Percentiles rank a stretch among this genome's conserved stretches.
Evolutionary conservation across 2,797 vertebrate genomes (phyloP).

Genomic region (Trachops cirrhosus): DNA sequence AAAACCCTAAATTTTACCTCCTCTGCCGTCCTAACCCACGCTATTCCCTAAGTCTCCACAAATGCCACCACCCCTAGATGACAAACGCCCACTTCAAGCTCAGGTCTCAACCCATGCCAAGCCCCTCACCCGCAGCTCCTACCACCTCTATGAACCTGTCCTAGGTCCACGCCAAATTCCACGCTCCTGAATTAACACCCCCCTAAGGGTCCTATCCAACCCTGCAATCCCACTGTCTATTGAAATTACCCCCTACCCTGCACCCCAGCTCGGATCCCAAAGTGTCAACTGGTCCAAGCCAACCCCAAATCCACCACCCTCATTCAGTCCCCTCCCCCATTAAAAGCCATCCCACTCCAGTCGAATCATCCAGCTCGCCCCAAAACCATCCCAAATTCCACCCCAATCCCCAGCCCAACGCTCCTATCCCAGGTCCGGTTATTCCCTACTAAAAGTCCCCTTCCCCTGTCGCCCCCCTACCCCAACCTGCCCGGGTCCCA

Average conservation of each 20-base stretch:
- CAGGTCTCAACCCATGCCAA: slow-evolving; percentile 46
- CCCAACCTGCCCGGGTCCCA: slow-evolving; percentile 45
- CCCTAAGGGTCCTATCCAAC: background rate
- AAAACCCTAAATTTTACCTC: slow-evolving; percentile 41
- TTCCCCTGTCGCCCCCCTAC: background rate
- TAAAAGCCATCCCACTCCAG: slow-evolving; percentile 49
- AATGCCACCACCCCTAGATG: slow-evolving; percentile 56
- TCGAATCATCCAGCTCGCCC: slow-evolving; percentile 36
- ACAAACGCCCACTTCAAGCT: slow-evolving; percentile 50
- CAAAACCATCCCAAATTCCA: slow-evolving; percentile 42
- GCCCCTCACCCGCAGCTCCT: background rate
- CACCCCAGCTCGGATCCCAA: slow-evolving; percentile 7
- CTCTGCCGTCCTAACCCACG: background rate
- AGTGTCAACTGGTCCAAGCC: slow-evolving; percentile 57
- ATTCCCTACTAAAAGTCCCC: slow-evolving; percentile 17
- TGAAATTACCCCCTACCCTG: background rate
- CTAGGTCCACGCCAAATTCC: slow-evolving; percentile 39
- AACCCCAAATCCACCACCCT: slow-evolving; percentile 52
- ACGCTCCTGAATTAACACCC: slow-evolving; percentile 31
- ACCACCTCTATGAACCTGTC: background rate
- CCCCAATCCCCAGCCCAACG: background rate
- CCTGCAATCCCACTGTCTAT: background rate
- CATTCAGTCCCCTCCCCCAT: slow-evolving; percentile 64
- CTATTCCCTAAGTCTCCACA: slow-evolving; percentile 33
- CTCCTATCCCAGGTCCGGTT: background rate